These are phyloP conservation scores for Pantherophis alleghaniensis DNA, from an alignment of 2,797 vertebrate species.

Conservation along the genomic window DNA sequence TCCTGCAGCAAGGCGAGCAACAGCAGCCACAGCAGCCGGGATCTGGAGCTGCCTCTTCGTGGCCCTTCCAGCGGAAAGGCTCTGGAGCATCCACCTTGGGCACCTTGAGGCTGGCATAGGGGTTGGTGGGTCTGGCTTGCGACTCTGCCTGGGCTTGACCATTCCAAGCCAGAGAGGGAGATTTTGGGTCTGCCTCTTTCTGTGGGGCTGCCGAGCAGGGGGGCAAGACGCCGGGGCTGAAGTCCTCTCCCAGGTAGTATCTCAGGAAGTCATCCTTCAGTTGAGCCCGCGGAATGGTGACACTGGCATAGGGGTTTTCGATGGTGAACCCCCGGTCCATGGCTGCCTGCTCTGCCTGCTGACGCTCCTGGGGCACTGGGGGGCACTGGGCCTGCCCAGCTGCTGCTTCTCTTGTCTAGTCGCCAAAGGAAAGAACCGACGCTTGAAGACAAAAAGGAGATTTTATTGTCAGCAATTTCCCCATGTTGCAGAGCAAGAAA, in stretches of 20 bases:
- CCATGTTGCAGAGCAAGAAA: background rate
- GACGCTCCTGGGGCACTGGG: background rate
- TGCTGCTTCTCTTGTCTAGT: background rate
- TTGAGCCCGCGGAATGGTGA: slow-evolving; percentile 83
- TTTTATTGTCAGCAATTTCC: background rate
- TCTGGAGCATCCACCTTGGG: slow-evolving; percentile 4
- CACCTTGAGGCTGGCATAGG: slow-evolving; percentile 61
- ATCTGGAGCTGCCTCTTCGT: slow-evolving; percentile 53
- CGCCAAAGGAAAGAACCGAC: background rate
- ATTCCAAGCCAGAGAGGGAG: background rate
- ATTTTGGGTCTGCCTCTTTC: background rate
- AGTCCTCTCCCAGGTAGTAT: slow-evolving; percentile 60
- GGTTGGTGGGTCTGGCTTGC: slow-evolving; percentile 65
- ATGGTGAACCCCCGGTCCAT: slow-evolving; percentile 72
- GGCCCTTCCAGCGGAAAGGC: slow-evolving; percentile 62
- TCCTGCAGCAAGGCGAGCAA: slow-evolving; percentile 66
- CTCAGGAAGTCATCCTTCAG: slow-evolving; percentile 71
- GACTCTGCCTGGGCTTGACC: slow-evolving; percentile 43
- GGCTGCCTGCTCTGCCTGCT: background rate
- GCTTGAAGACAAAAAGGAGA: background rate
- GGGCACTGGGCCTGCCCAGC: background rate
- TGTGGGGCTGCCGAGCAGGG: background rate
- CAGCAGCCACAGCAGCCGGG: slow-evolving; percentile 48
- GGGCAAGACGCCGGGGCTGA: slow-evolving; percentile 65
- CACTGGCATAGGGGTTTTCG: slow-evolving; percentile 81